Conservation (phyloP, 2,888 invertebrate species). For the Allolobophora icterica region DNA sequence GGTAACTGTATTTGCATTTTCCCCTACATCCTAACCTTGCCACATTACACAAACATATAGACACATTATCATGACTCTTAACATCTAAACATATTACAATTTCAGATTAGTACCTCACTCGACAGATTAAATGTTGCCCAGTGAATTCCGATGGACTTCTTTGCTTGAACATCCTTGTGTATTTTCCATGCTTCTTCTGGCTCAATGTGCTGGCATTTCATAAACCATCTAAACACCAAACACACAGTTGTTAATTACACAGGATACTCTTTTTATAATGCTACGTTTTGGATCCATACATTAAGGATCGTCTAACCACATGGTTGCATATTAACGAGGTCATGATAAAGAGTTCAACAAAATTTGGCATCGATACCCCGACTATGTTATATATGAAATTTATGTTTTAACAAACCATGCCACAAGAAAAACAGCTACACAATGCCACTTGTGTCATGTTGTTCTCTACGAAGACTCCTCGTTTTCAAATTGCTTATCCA, state of each 20-base stretch:
- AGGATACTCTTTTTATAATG: too few relatives aligned
- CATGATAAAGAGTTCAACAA: background rate
- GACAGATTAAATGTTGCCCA: slow-evolving; percentile 69
- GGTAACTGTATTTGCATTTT: background rate
- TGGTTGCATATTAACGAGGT: background rate
- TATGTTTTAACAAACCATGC: too few relatives aligned
- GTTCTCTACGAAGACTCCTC: too few relatives aligned
- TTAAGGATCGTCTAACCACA: too few relatives aligned
- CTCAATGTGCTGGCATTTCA: slow-evolving; percentile 67
- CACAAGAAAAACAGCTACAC: background rate
- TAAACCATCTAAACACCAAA: slow-evolving; percentile 63
- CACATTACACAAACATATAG: background rate
- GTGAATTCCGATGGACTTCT: slow-evolving; percentile 67
- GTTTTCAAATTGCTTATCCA: too few relatives aligned
- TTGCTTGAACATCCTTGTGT: slow-evolving; percentile 65
- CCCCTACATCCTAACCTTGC: too few relatives aligned
- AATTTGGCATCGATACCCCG: background rate
- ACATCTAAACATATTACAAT: background rate
- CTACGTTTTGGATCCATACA: too few relatives aligned
- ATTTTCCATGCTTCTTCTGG: slow-evolving; percentile 68
- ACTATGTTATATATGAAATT: too few relatives aligned
- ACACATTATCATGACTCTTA: background rate
- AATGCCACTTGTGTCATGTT: background rate
- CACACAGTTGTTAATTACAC: background rate
- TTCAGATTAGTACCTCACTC: slow-evolving; percentile 53